These are phyloP conservation scores for Lasioglossum pauxillum DNA, from an alignment of 2,888 invertebrate species.

Conservation along the genomic window DNA sequence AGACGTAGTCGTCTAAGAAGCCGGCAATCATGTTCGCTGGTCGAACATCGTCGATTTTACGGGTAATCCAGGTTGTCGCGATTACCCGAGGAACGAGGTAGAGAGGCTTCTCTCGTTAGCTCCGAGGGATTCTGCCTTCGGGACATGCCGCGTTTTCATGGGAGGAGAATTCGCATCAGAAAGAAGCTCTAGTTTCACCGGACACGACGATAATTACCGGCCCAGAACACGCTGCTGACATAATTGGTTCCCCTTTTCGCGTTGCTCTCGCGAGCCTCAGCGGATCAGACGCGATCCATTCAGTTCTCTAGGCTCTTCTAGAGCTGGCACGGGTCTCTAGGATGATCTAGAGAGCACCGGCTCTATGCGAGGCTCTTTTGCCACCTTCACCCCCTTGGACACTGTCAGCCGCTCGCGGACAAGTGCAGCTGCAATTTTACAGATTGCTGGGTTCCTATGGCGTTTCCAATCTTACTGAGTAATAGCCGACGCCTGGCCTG, in stretches of 20 bases:
- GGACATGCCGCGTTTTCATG: background rate
- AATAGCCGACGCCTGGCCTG: background rate
- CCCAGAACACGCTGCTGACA: slow-evolving; percentile 45
- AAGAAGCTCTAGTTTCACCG: slow-evolving; percentile 47
- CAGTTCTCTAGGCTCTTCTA: background rate
- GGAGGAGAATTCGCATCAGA: slow-evolving; percentile 17
- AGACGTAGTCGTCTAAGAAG: background rate
- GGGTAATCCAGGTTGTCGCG: background rate
- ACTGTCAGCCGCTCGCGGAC: slow-evolving; percentile 10
- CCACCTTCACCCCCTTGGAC: background rate
- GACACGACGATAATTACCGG: slow-evolving; percentile 60
- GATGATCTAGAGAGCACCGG: background rate
- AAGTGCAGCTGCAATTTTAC: slow-evolving; percentile 24
- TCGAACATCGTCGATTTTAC: background rate
- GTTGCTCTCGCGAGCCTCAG: slow-evolving; percentile 30
- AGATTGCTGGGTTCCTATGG: background rate
- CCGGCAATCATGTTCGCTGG: background rate
- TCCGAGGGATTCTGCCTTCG: background rate
- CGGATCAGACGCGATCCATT: slow-evolving; percentile 23
- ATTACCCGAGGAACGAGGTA: background rate
- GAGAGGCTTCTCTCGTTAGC: background rate
- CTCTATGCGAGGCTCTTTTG: background rate
- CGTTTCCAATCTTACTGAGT: background rate
- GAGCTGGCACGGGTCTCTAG: background rate
- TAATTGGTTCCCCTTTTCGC: slow-evolving; percentile 63